Conservation (phyloP, 2,797 vertebrate species). For the Aplochiton taeniatus region DNA sequence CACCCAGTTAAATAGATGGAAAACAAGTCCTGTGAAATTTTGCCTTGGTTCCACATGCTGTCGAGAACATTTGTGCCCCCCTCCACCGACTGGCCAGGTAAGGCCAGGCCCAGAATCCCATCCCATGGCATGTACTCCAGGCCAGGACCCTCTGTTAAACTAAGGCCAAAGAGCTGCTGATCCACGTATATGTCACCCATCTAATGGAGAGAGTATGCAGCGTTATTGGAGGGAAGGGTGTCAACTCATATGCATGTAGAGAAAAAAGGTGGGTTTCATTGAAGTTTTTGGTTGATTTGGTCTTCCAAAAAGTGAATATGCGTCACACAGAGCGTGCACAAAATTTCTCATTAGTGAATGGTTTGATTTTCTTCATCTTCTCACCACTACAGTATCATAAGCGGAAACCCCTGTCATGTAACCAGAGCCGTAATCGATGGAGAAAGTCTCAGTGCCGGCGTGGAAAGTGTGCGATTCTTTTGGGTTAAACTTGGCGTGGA, state of each 20-base stretch:
- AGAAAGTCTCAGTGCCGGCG: conserved; percentile 21
- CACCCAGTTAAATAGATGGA: conserved; percentile 38
- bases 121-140: conserved; percentile 32
- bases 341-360: not conserved
- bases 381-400: conserved; percentile 70
- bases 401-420: conserved; percentile 54
- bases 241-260: not conserved
- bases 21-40: conserved; percentile 42
- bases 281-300: not conserved
- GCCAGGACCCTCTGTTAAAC: conserved; percentile 16
- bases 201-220: conserved; percentile 10
- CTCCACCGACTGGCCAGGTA: conserved; percentile 16
- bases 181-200: conserved; percentile 30
- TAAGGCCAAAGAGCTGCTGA: conserved; percentile 47
- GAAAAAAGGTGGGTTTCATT: not conserved
- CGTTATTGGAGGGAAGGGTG: not conserved
- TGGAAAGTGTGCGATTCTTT: conserved; percentile 56
- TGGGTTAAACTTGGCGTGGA: conserved; percentile 62
- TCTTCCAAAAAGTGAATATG: not conserved
- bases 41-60: conserved; percentile 41
- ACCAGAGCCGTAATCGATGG: conserved; percentile 69
- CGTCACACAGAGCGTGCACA: not conserved
- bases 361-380: conserved; percentile 12
- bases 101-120: conserved; percentile 51
- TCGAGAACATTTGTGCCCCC: conserved; percentile 36